A percentile compares a stretch with the other conserved stretches of the same genome.
These are phyloP conservation scores for Drosophila rubida DNA, from an alignment of 2,888 invertebrate genomes.

Conservation along the genomic window DNA sequence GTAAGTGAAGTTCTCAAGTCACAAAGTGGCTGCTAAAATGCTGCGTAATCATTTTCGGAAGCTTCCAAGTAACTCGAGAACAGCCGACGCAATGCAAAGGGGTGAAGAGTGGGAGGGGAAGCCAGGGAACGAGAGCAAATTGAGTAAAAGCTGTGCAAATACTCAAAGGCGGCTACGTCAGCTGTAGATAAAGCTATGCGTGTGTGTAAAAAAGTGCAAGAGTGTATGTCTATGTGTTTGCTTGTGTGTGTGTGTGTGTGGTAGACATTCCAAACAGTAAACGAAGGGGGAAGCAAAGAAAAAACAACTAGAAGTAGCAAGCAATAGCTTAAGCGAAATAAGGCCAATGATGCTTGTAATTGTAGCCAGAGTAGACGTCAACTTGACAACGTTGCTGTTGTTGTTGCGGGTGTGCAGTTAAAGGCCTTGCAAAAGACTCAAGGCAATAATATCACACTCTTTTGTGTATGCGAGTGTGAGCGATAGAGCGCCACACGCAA, in stretches of 20 bases:
- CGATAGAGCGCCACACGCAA: constrained; percentile 17
- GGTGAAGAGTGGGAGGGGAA: neutral
- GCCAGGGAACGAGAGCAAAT: constrained; percentile 24
- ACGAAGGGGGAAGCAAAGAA: constrained; percentile 18
- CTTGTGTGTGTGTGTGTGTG: constrained; percentile 27
- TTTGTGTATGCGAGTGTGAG: constrained; percentile 6
- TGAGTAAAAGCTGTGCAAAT: constrained; percentile 70
- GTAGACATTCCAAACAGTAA: constrained; percentile 52
- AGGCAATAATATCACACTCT: constrained; percentile 49
- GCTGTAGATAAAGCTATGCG: constrained; percentile 51
- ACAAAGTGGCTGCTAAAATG: constrained; percentile 57
- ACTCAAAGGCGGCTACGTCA: constrained; percentile 60
- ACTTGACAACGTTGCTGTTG: constrained; percentile 29
- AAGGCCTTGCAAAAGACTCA: constrained; percentile 58
- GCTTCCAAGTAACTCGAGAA: constrained; percentile 52
- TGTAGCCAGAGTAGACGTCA: constrained; percentile 59
- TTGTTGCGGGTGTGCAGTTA: constrained; percentile 54
- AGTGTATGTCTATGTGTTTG: constrained; percentile 6
- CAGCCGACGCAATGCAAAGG: constrained; percentile 13
- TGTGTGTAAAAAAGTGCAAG: neutral
- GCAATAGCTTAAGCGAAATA: constrained; percentile 62
- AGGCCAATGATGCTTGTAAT: constrained; percentile 79
- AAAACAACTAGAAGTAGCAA: constrained; percentile 35
- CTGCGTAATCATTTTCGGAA: constrained; percentile 79
- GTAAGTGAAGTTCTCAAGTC: constrained; percentile 41